Conservation (phyloP, 2,113 vertebrate species). For the Urocynchramus pylzowi region DNA sequence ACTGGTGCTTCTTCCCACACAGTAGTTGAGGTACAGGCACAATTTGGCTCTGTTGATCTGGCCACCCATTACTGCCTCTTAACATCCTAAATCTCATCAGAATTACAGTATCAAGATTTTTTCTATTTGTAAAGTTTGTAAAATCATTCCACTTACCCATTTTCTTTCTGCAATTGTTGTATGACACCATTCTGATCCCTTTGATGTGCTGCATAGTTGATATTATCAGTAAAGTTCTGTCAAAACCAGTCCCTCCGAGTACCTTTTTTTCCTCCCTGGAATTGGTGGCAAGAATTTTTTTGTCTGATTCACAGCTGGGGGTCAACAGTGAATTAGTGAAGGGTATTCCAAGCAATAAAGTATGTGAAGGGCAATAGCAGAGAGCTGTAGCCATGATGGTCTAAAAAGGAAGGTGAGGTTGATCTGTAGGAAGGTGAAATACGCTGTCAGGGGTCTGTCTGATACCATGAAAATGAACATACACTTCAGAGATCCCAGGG, state of each 20-base stretch:
- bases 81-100: not conserved
- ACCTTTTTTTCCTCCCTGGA: not conserved
- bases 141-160: not conserved
- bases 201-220: not conserved
- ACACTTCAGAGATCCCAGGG: not conserved
- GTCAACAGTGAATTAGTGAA: not conserved
- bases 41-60: not conserved
- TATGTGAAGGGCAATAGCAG: not conserved
- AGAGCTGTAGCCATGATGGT: not conserved
- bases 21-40: not conserved
- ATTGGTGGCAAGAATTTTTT: not conserved
- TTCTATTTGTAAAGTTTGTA: not conserved
- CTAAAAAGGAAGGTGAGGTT: not conserved
- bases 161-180: not conserved
- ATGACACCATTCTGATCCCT: not conserved
- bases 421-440: not conserved
- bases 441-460: not conserved
- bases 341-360: not conserved
- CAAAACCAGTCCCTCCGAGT: not conserved
- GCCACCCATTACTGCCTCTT: not conserved
- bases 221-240: not conserved
- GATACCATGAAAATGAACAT: not conserved
- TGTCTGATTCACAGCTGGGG: not conserved
- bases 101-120: not conserved
- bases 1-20: not conserved